Percentiles rank a stretch among this genome's conserved stretches.
Evolutionary conservation across 2,888 invertebrate species (phyloP).

Genomic region (Drosophila parthenogenetica): DNA sequence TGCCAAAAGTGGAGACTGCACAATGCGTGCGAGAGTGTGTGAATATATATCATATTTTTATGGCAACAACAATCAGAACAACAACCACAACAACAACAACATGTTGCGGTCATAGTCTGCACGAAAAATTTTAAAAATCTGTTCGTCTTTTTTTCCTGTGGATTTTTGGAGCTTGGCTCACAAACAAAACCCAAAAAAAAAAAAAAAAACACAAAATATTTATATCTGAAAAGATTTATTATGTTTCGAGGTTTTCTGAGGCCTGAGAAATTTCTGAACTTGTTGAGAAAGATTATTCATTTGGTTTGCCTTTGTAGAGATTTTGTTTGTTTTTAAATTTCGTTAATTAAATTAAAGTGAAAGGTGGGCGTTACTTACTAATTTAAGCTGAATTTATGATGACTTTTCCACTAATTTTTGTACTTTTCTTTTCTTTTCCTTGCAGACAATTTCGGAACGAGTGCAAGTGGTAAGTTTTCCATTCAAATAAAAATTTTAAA

Average conservation of each 20-base stretch:
- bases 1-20: constrained; percentile 53
- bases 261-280: constrained; percentile 66
- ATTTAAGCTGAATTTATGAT: constrained; percentile 19
- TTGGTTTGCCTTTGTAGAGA: constrained; percentile 11
- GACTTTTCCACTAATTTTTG: constrained; percentile 37
- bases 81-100: constrained; percentile 37
- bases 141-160: constrained; percentile 20
- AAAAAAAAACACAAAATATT: too few species aligned
- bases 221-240: constrained; percentile 65
- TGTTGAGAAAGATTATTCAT: constrained; percentile 63
- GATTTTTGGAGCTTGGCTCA: constrained; percentile 28
- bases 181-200: constrained; percentile 30
- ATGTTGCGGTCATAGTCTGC: constrained; percentile 72
- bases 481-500: not conserved
- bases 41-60: constrained; percentile 80
- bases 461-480: constrained; percentile 83
- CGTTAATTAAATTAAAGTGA: constrained; percentile 62
- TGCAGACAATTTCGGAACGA: constrained; percentile 84
- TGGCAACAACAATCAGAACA: constrained; percentile 44
- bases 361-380: constrained; percentile 35
- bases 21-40: constrained; percentile 68
- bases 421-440: constrained; percentile 43
- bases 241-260: constrained; percentile 28
- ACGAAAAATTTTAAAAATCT: constrained; percentile 68
- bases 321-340: constrained; percentile 18